Evolutionary conservation across 2,888 invertebrate species (phyloP), one percentile per base, ranked within the genome.

Genomic region (Microdon myrmicae): DNA sequence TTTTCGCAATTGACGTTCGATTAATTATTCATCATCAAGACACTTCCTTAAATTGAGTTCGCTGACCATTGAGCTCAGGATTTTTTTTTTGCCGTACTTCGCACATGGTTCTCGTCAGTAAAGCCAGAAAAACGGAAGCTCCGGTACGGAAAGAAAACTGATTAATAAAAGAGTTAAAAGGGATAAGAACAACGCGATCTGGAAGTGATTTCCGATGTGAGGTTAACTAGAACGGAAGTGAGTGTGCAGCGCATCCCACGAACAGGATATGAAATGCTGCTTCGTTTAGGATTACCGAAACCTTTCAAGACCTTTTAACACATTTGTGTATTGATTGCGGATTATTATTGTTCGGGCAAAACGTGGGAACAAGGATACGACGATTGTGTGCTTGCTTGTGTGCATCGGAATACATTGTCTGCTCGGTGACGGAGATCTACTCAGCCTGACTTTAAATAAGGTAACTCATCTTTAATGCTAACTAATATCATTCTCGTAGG

Each of bases 171-270:
- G 5, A 47, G n/a, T n/a, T n/a, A n/a, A n/a, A 28, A 22, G 31
- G 17, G 17, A 29, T 22, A 32, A 8, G 17, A 20, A 28, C 10
- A 19, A 5, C 3, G 10, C 20, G 26, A 25, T 10, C 12, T 13
- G 26, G 20, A 44, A 49, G 44, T 55, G 43, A 34, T 25, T 37
- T 43, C 44, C 34, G 37, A 41, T 22, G 32, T 31, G 12, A 47
- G 38, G 20, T 56, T 41, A 48, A 38, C 43, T 37, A 9, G 47
- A 64, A 56, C 51, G 58, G 58, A 58, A 64, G 58, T 64, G 58
- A 53, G 10, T 47, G 45, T 37, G 41, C 26, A 47, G 26, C 31
- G 28, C 44, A 37, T 39, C 37, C 29, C 9, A 10, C 37, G 37
- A 49, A 41, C 41, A 49, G 64, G 64, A 64, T 64, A 56, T 43